These are phyloP conservation scores for Leptarthrus brevirostris DNA, from an alignment of 2,888 invertebrate genomes.

Conservation along the genomic window DNA sequence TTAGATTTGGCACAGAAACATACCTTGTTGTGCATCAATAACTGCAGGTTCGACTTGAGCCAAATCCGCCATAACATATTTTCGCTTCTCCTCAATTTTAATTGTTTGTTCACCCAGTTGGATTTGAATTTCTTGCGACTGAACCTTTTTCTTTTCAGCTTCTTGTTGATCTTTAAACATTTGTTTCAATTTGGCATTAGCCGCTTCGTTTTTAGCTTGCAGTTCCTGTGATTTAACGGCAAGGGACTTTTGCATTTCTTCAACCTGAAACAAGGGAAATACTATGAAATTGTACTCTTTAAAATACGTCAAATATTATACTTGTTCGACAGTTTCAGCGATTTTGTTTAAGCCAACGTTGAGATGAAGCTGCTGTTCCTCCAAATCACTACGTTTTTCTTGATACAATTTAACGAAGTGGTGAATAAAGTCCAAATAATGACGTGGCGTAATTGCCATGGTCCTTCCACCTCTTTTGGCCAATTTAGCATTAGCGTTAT, in stretches of 20 bases:
- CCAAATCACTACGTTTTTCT: slow-evolving; percentile 97
- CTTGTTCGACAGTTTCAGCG: slow-evolving; percentile 97
- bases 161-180: slow-evolving; percentile 99
- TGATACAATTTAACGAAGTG: slow-evolving; percentile 98
- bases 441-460: slow-evolving; percentile 97
- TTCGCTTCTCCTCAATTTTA: slow-evolving; percentile 92
- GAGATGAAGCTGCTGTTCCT: slow-evolving; percentile 98
- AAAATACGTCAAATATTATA: slow-evolving; percentile 1
- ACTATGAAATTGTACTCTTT: too few relatives aligned
- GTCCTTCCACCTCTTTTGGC: slow-evolving; percentile 93
- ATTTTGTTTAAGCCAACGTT: slow-evolving; percentile 99
- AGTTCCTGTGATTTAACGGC: slow-evolving; percentile 95
- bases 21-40: slow-evolving; percentile 97
- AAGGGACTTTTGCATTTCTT: slow-evolving; percentile 98
- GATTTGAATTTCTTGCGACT: slow-evolving; percentile 95
- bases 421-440: slow-evolving; percentile 98
- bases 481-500: slow-evolving; percentile 91
- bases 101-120: slow-evolving; percentile 88
- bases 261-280: slow-evolving; percentile 71
- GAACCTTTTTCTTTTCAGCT: slow-evolving; percentile 98
- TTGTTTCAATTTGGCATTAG: slow-evolving; percentile 98
- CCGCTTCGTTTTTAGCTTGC: slow-evolving; percentile 98
- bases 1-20: too few relatives aligned
- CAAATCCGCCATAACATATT: slow-evolving; percentile 95
- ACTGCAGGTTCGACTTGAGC: slow-evolving; percentile 99